These are phyloP conservation scores for Drosophila rubida DNA, from an alignment of 2,888 invertebrate species.

Conservation along the genomic window DNA sequence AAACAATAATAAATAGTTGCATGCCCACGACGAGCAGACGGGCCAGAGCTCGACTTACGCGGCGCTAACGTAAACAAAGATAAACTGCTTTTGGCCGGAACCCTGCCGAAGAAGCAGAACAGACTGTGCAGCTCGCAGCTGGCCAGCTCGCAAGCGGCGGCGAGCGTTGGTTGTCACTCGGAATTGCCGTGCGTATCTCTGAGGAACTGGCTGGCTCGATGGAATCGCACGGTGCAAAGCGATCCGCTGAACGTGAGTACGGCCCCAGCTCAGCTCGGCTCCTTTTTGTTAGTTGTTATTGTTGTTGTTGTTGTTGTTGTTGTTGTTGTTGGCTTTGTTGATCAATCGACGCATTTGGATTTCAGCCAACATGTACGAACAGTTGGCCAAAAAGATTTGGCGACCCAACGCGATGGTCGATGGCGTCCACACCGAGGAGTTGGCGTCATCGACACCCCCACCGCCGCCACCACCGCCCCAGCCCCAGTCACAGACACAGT, in stretches of 20 bases:
- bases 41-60: background rate
- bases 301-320: no score
- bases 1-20: background rate
- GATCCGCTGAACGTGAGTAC: slow-evolving; percentile 35
- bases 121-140: no score
- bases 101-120: no score
- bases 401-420: slow-evolving; percentile 40
- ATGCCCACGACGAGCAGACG: background rate
- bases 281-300: no score
- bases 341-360: no score
- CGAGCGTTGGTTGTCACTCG: no score
- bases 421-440: slow-evolving; percentile 11
- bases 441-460: background rate
- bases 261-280: no score
- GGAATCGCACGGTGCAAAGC: slow-evolving; percentile 35
- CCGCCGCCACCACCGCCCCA: background rate
- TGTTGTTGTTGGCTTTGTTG: background rate
- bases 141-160: no score
- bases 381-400: slow-evolving; percentile 57
- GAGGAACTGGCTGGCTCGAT: slow-evolving; percentile 3
- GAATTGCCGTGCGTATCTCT: no score
- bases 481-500: background rate
- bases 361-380: slow-evolving; percentile 41
- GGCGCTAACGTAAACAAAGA: slow-evolving; percentile 14
- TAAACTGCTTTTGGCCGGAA: slow-evolving; percentile 15